Evolutionary conservation across 2,888 invertebrate genomes (phyloP), one percentile per base, ranked within the genome.

Genomic region (Anoplius nigerrimus): DNA sequence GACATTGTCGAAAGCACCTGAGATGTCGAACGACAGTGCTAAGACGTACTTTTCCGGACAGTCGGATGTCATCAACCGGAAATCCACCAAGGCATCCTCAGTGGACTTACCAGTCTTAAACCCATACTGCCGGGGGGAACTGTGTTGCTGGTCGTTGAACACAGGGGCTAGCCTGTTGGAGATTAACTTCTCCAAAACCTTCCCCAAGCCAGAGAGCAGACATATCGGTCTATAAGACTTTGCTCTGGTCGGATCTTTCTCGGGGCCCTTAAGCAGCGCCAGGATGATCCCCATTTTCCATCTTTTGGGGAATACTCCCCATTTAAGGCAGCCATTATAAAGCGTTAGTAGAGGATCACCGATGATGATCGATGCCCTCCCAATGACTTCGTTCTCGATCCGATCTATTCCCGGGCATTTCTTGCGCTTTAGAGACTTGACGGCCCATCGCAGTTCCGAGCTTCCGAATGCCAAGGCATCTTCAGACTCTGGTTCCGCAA

Each of bases 241-340:
- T 2, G 45, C 8, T 6, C 13, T 13, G 6, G 6, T 42, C 42
- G 13, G 8, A 13, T 42, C 45, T 22, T 15, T 18, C n/a, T 24
- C 61, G 6, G 27, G 13, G 3, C 24, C 48, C 34, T 60, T 54
- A 58, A 42, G 60, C n/a, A 45, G 59, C 0, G 58, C 54, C 20
- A 34, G 22, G n/a, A 62, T 58, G 0, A 65, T 68, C 16, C 66
- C 63, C 18, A 48, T 54, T 27, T 69, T 72, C 67, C 73, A 70
- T 34, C 18, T 13, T 0, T 21, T 43, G 20, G 73, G 63, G 27
- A 71, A 73, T 52, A 64, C 61, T 0, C 62, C 69, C 43, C 43
- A 60, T 3, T 48, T 46, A 45, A 71, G 63, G 51, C 71, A 71
- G 34, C 67, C 61, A 54, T 67, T 64, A 43, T 55, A 73, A 1